Evolutionary conservation across 2,888 invertebrate species (phyloP), one percentile per base, ranked within the genome.

Genomic region (Tenthredo scrophulariae): DNA sequence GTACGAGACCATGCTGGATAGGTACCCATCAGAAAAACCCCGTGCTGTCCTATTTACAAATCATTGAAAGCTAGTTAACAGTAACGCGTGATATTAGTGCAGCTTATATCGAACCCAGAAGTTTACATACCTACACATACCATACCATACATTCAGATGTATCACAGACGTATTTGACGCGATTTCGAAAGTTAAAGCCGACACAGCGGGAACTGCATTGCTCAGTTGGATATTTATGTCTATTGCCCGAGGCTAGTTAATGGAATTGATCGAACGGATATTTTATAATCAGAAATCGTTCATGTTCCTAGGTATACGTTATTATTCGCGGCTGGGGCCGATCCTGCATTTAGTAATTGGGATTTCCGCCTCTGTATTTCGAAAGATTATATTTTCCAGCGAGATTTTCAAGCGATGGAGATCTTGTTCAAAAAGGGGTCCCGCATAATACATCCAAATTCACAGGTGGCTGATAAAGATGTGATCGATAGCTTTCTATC

Each of bases 1-100:
- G 77, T 7, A 50, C 15, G 15, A 18, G 13, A 54, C 50, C 18
- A 29, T 7, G 50, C n/a, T n/a, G 50, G 18, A 18, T 74, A 77
- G 22, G 29, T 62, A 40, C 50, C 54, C 43, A 26, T 79, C 33
- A 29, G 22, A 82, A 84, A 15, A 54, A 84, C n/a, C 7, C 37
- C 29, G 7, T 37, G 22, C 50, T 22, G 54, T 70, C 67, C 54
- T 82, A 82, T 85, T 85, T 85, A 85, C 85, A 85, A 85, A 85
- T 85, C 80, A 80, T 85, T 80, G 82, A 82, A 70, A 70, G 46
- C 70, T 70, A 82, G 67, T 85, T 82, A 85, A 85, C 85, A 82
- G 72, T 18, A 33, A 79, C 43, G 22, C 84, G 65, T 65, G 13
- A 77, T 77, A 50, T 50, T 74, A 40, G 74, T 40, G 40, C 74